These are phyloP conservation scores for Drosophila subpulchrella DNA, from an alignment of 1,140 invertebrate species.

Conservation along the genomic window DNA sequence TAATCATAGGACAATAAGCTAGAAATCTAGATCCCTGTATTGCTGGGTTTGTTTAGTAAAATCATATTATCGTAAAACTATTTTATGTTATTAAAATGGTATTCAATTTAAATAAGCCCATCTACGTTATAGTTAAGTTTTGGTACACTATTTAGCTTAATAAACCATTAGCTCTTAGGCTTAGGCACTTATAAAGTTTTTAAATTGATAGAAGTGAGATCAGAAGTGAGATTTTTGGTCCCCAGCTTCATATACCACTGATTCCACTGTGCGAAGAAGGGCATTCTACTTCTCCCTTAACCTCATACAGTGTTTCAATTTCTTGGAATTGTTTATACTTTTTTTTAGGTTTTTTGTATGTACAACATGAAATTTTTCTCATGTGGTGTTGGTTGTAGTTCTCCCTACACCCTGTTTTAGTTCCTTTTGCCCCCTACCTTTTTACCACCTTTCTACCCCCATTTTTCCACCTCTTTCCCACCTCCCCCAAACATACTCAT, in stretches of 20 bases:
- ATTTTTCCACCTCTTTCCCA: not conserved
- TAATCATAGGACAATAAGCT: too few species aligned
- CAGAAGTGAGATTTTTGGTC: too few species aligned
- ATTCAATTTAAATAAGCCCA: too few species aligned
- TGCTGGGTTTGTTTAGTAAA: too few species aligned
- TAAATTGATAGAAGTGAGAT: too few species aligned
- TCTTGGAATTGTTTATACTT: constrained; percentile 36
- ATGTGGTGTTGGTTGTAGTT: constrained; percentile 8
- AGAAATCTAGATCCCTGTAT: too few species aligned
- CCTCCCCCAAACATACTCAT: constrained; percentile 37
- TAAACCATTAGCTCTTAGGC: too few species aligned
- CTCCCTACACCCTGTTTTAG: not conserved
- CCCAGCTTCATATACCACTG: too few species aligned
- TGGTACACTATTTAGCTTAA: too few species aligned
- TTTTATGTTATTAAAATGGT: too few species aligned
- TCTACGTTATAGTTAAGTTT: too few species aligned
- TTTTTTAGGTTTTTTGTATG: constrained; percentile 25
- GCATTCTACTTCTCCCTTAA: not conserved
- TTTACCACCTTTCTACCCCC: constrained; percentile 2
- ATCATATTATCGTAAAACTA: too few species aligned
- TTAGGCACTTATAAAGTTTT: not conserved
- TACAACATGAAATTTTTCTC: constrained; percentile 63
- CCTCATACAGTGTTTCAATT: not conserved
- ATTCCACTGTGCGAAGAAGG: constrained; percentile 36
- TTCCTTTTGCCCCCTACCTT: not conserved